Evolutionary conservation across 1,140 invertebrate genomes (phyloP).

Genomic region (Leptinotarsa defecta): DNA sequence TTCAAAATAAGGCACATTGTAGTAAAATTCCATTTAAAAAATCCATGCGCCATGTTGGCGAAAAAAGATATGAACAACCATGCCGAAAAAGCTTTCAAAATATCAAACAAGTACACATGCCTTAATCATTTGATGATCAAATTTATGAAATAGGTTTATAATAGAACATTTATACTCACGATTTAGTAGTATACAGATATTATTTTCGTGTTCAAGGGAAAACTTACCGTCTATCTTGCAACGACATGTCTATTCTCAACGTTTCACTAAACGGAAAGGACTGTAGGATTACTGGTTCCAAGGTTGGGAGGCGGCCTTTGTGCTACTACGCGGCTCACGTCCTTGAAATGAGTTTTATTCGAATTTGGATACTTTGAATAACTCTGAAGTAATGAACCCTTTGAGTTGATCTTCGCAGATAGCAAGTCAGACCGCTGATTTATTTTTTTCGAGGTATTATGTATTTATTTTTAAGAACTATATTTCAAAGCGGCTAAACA

Average conservation of each 20-base stretch:
- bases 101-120: constrained; percentile 40
- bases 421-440: background rate
- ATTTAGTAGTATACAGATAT: constrained; percentile 33
- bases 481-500: constrained; percentile 23
- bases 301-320: constrained; percentile 44
- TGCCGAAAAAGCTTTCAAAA: constrained; percentile 43
- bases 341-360: background rate
- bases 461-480: constrained; percentile 16
- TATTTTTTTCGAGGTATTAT: background rate
- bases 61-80: constrained; percentile 55
- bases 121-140: background rate
- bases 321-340: constrained; percentile 48
- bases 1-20: background rate
- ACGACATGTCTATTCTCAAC: constrained; percentile 75
- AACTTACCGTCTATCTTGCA: constrained; percentile 76
- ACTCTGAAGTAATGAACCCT: background rate
- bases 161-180: constrained; percentile 30
- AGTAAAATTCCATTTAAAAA: background rate
- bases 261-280: constrained; percentile 73
- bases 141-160: background rate
- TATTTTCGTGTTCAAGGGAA: constrained; percentile 47
- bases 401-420: background rate
- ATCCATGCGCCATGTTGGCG: constrained; percentile 73
- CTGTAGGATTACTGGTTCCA: constrained; percentile 41
- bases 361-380: background rate